Evolutionary conservation across 2,113 vertebrate species (phyloP).

Genomic region (Microtus oregoni): DNA sequence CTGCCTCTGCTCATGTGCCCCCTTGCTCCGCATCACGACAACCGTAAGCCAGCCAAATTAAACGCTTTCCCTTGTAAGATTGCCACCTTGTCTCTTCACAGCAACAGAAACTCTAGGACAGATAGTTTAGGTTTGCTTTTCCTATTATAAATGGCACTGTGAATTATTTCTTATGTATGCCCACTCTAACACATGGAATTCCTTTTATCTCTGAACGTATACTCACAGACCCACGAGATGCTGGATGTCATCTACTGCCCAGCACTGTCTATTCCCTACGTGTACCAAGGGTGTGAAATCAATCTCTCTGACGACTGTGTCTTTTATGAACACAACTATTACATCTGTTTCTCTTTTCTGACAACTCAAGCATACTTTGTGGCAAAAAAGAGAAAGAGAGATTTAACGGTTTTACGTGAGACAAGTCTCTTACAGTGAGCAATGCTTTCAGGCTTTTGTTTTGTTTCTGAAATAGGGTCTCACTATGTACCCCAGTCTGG

Average conservation of each 20-base stretch:
- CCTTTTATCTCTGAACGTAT: background rate
- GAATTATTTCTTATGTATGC: fast-evolving
- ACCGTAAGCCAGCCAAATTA: background rate
- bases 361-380: background rate
- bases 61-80: background rate
- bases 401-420: background rate
- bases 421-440: background rate
- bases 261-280: background rate
- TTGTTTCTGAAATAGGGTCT: background rate
- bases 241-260: background rate
- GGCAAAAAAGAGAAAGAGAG: no score
- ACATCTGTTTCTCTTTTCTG: background rate
- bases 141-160: background rate
- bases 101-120: background rate
- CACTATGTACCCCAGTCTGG: background rate
- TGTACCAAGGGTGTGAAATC: background rate
- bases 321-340: background rate
- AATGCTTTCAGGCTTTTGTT: background rate
- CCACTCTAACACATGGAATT: background rate
- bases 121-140: background rate
- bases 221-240: no score
- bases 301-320: background rate
- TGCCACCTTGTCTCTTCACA: background rate
- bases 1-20: background rate
- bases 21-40: background rate